Percentiles rank a stretch among this genome's conserved stretches.
These are phyloP conservation scores for Macrostomum lignano DNA, from an alignment of 1,140 invertebrate species.

Conservation along the genomic window DNA sequence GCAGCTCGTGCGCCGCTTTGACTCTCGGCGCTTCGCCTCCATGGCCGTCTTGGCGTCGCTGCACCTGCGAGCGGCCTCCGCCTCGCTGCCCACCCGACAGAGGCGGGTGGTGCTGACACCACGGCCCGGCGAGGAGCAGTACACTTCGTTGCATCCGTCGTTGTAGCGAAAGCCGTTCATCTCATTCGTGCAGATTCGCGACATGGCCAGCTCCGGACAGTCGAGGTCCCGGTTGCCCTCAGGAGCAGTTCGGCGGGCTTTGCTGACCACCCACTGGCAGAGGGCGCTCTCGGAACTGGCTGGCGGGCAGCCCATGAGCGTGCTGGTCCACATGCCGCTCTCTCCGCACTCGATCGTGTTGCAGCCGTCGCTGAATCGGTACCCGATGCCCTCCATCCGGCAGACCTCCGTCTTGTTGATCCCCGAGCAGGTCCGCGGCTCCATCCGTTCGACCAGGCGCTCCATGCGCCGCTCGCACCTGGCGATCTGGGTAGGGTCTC, in stretches of 20 bases:
- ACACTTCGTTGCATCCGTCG: slow-evolving; percentile 12
- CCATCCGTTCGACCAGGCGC: slow-evolving; percentile 5
- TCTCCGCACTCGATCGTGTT: too few species aligned
- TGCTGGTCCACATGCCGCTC: too few species aligned
- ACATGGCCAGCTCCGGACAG: slow-evolving; percentile 8
- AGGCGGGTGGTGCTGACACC: slow-evolving; percentile 11
- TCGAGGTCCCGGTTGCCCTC: slow-evolving; percentile 13
- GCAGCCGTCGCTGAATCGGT: too few species aligned
- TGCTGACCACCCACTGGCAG: slow-evolving; percentile 13
- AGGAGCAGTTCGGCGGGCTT: slow-evolving; percentile 11
- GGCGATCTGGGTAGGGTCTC: slow-evolving; percentile 9
- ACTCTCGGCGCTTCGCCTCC: slow-evolving; percentile 4
- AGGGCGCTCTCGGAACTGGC: slow-evolving; percentile 8
- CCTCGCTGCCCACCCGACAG: slow-evolving; percentile 10
- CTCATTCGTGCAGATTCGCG: slow-evolving; percentile 11
- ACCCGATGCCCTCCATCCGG: too few species aligned
- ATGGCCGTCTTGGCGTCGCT: slow-evolving; percentile 11
- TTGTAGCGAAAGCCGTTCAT: slow-evolving; percentile 10
- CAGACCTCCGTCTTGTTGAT: too few species aligned
- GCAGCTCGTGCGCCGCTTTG: slow-evolving; percentile 7
- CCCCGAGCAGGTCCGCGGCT: too few species aligned
- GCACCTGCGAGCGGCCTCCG: slow-evolving; percentile 13
- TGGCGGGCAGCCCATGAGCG: too few species aligned
- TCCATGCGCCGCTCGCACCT: slow-evolving; percentile 9
- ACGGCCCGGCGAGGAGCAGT: slow-evolving; percentile 11